Evolutionary conservation across 2,888 invertebrate genomes (phyloP), one percentile per base, ranked within the genome.

Genomic region (Drosophila neotestacea): DNA sequence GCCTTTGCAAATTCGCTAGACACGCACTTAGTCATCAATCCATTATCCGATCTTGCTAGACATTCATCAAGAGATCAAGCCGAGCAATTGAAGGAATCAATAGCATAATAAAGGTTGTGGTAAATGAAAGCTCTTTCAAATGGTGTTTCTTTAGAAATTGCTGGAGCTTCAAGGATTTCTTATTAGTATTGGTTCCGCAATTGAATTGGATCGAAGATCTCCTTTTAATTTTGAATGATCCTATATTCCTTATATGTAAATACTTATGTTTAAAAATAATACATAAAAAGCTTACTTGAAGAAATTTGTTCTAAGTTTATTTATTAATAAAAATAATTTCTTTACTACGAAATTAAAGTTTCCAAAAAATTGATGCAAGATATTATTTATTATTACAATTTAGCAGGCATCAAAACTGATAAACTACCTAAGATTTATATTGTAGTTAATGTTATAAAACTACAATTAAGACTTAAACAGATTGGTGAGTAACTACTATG

Each of bases 11-110:
- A 59, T 28, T 22, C 39, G 60, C 74, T 60, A 68, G 67, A 73
- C 68, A 68, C 72, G 48, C 63, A 62, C 65, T 80, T 73, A 80
- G 65, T 77, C 80, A 83, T 67, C 76, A 28, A 39, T 36, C 28
- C 28, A 10, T 16, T 32, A 13, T 28, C 22, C 22, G 11, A 34
- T 52, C 11, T 16, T 52, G 9, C 44, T 38, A 48, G 48, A 50
- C 48, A 48, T 41, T 22, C 30, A 16, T 7, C 5, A 10, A 30
- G 27, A 48, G 27, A 39, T 3, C 36, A 22, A n/a, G n/a, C 13
- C 27, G 10, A 36, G 9, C 11, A 32, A 28, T 58, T 28, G 16
- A 32, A 50, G 32, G 34, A 50, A 59, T 70, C 69, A 66, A 59
- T 69, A 52, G 47, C 32, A 39, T 10, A 28, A 2, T 27, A 10